These are phyloP conservation scores for Mylabris sibirica DNA, from an alignment of 2,888 invertebrate species.

Conservation along the genomic window DNA sequence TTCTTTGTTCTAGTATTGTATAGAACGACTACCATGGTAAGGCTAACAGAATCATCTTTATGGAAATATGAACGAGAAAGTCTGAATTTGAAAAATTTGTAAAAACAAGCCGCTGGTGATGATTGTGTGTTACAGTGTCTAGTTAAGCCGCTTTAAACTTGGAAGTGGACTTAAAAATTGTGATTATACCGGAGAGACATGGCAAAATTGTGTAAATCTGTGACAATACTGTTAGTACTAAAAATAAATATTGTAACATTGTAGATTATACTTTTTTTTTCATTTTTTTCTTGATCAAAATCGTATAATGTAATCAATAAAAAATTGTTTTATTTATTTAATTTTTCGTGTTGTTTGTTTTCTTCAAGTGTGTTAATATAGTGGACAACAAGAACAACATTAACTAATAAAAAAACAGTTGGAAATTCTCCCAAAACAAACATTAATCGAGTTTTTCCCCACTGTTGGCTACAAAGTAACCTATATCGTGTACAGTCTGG, in stretches of 20 bases:
- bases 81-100: neutral
- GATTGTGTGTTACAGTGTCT: neutral
- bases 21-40: neutral
- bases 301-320: slow-evolving; percentile 47
- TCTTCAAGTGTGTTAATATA: neutral
- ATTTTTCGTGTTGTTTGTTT: slow-evolving; percentile 17
- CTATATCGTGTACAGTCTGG: neutral
- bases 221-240: slow-evolving; percentile 52
- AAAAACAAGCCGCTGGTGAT: neutral
- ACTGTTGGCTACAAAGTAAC: neutral
- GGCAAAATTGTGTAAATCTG: slow-evolving; percentile 50
- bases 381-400: neutral
- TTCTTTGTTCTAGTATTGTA: neutral
- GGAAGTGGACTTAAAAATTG: neutral
- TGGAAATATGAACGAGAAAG: neutral
- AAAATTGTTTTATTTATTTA: slow-evolving; percentile 52
- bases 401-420: neutral
- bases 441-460: neutral
- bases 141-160: neutral
- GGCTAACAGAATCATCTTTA: neutral
- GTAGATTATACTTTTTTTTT: slow-evolving; percentile 21
- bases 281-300: slow-evolving; percentile 40
- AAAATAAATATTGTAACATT: slow-evolving; percentile 41
- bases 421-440: neutral
- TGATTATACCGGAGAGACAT: slow-evolving; percentile 14